A percentile compares a stretch with the other conserved stretches of the same genome.
These are phyloP conservation scores for Drosophila longiperda DNA, from an alignment of 2,888 invertebrate genomes.

Conservation along the genomic window DNA sequence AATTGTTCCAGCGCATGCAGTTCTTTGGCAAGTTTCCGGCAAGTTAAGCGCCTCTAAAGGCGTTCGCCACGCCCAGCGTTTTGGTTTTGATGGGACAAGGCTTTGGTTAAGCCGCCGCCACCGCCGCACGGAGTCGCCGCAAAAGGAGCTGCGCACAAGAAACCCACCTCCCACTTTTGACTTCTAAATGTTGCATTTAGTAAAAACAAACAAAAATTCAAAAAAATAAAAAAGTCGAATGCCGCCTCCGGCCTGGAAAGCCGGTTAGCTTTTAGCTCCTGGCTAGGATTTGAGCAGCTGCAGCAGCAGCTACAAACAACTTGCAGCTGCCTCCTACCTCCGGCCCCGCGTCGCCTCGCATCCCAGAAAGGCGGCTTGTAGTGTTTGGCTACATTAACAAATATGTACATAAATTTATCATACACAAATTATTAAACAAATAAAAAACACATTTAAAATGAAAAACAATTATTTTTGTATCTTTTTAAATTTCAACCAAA, in stretches of 20 bases:
- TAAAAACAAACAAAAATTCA: constrained; percentile 42
- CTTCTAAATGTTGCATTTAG: constrained; percentile 74
- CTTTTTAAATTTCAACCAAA: not conserved
- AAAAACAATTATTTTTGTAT: constrained; percentile 3
- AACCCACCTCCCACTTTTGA: constrained; percentile 44
- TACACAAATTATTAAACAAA: constrained; percentile 6
- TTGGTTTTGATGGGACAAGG: constrained; percentile 74
- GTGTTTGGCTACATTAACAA: constrained; percentile 44
- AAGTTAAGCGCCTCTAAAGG: constrained; percentile 66
- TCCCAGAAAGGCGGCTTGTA: constrained; percentile 45
- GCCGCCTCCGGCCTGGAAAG: constrained; percentile 70
- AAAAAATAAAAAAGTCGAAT: not conserved
- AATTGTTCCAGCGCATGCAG: constrained; percentile 85
- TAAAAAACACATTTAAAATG: constrained; percentile 31
- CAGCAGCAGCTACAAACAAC: constrained; percentile 21
- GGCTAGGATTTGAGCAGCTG: constrained; percentile 29
- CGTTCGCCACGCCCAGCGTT: constrained; percentile 69
- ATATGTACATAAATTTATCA: constrained; percentile 12
- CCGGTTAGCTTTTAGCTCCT: constrained; percentile 43
- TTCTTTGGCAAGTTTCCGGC: constrained; percentile 82
- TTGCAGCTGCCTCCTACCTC: constrained; percentile 1
- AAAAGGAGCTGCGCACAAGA: constrained; percentile 20
- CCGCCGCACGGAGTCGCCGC: constrained; percentile 15
- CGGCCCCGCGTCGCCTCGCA: constrained; percentile 27
- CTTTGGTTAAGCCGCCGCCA: constrained; percentile 34